Percentiles rank a stretch among this genome's conserved stretches.
These are phyloP conservation scores for Sminthurides aquaticus DNA, from an alignment of 2,888 invertebrate genomes.

Conservation along the genomic window DNA sequence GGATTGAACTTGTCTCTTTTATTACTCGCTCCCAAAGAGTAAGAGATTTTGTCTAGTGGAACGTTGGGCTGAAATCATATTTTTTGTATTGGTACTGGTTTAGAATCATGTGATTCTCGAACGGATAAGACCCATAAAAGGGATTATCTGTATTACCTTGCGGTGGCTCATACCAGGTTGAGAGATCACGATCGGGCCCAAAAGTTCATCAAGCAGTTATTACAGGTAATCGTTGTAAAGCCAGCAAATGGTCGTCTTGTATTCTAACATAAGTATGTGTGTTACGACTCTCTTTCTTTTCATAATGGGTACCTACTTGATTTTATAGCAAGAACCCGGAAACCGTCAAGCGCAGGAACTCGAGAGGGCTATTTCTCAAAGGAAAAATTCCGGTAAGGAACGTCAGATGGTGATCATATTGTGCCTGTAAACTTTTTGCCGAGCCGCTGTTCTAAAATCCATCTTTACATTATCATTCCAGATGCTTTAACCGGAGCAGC, in stretches of 20 bases:
- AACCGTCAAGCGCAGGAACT: constrained; percentile 80
- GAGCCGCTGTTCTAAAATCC: neutral
- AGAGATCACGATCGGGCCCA: constrained; percentile 52
- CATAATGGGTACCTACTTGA: too few species aligned
- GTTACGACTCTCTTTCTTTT: too few species aligned
- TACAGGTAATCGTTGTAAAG: too few species aligned
- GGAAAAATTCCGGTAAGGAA: constrained; percentile 2
- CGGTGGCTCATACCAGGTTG: constrained; percentile 84
- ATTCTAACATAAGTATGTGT: too few species aligned
- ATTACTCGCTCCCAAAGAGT: too few species aligned
- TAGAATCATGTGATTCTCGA: constrained; percentile 2
- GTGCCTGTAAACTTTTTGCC: neutral
- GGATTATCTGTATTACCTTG: constrained; percentile 91
- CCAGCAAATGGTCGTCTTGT: too few species aligned
- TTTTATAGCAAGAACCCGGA: constrained; percentile 70
- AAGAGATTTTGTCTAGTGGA: too few species aligned
- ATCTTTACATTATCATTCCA: too few species aligned
- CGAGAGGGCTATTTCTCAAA: constrained; percentile 60
- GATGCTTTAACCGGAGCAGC: constrained; percentile 85
- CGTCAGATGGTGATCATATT: neutral
- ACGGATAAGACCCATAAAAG: constrained; percentile 63
- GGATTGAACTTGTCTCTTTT: too few species aligned
- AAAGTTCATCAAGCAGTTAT: constrained; percentile 32
- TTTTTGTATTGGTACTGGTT: too few species aligned
- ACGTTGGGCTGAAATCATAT: too few species aligned